Evolutionary conservation across 1,140 invertebrate species (phyloP).

Genomic region (Liolophura sinensis): DNA sequence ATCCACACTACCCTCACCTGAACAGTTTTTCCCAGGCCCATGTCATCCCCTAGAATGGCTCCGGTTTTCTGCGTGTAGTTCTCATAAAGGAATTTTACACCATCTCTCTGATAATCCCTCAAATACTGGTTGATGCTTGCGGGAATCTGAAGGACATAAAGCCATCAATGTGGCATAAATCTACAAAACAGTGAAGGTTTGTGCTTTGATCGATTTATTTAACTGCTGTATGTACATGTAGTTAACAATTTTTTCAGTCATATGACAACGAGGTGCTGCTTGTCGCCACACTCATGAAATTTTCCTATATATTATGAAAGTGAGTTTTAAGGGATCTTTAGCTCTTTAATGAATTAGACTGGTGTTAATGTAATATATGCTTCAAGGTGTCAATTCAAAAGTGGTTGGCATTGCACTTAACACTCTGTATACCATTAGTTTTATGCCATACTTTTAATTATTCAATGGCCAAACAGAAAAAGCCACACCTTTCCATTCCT

Average conservation of each 20-base stretch:
- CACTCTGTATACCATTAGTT: too few relatives aligned
- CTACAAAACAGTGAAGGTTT: too few relatives aligned
- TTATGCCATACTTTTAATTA: too few relatives aligned
- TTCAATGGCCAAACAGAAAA: too few relatives aligned
- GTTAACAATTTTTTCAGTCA: too few relatives aligned
- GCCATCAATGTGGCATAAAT: too few relatives aligned
- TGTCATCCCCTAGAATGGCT: slow-evolving; percentile 54
- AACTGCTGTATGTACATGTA: not conserved
- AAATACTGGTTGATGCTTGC: slow-evolving; percentile 49
- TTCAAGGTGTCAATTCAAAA: too few relatives aligned
- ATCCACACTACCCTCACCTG: slow-evolving; percentile 33
- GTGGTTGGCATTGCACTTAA: too few relatives aligned
- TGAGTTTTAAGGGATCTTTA: not conserved
- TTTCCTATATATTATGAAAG: not conserved
- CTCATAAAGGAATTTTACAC: slow-evolving; percentile 49
- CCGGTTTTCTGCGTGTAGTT: slow-evolving; percentile 42
- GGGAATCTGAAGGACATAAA: slow-evolving; percentile 36
- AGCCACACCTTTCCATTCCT: too few relatives aligned
- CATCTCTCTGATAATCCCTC: slow-evolving; percentile 54
- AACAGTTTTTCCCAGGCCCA: slow-evolving; percentile 56
- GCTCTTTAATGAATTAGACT: too few relatives aligned
- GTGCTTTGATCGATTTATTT: not conserved
- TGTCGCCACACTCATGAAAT: not conserved
- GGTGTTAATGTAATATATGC: not conserved
- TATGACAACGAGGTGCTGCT: too few relatives aligned